Conservation (phyloP, 2,113 vertebrate species). For the Grammomys surdaster region DNA sequence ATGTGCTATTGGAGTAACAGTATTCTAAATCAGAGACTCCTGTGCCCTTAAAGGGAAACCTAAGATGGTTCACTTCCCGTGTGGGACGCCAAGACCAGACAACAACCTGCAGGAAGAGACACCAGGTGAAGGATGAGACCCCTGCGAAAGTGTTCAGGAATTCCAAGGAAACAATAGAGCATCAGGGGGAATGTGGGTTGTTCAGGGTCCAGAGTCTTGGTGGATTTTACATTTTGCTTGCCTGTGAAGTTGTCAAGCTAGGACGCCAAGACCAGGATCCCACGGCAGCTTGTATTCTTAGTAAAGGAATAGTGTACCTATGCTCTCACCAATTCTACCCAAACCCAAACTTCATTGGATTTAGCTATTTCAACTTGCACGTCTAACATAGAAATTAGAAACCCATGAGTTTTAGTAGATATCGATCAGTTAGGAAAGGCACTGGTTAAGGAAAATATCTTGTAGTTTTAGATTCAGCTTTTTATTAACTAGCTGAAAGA, state of each 20-base stretch:
- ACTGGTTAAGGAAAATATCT: neutral
- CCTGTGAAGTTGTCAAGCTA: neutral
- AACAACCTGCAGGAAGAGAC: neutral
- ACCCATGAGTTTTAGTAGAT: neutral
- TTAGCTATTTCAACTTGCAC: neutral
- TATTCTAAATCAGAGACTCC: conserved; percentile 47
- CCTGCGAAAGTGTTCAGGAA: neutral
- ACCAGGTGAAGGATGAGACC: neutral
- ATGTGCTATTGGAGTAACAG: conserved; percentile 25
- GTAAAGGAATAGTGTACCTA: neutral
- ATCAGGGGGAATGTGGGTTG: neutral
- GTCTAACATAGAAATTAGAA: neutral
- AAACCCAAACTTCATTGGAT: neutral
- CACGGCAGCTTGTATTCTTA: conserved; percentile 28
- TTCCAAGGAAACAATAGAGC: neutral
- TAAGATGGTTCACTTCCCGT: neutral
- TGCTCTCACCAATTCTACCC: neutral
- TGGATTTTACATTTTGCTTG: neutral
- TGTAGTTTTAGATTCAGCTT: neutral
- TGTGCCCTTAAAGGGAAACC: neutral
- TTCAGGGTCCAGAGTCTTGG: neutral
- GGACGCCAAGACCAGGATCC: neutral
- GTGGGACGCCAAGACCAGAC: neutral
- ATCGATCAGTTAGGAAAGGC: neutral
- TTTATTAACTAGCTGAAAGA: neutral